A percentile compares a stretch with the other conserved stretches of the same genome.
Evolutionary conservation across 1,140 invertebrate species (phyloP).

Genomic region (Drosophila nigrodunni): DNA sequence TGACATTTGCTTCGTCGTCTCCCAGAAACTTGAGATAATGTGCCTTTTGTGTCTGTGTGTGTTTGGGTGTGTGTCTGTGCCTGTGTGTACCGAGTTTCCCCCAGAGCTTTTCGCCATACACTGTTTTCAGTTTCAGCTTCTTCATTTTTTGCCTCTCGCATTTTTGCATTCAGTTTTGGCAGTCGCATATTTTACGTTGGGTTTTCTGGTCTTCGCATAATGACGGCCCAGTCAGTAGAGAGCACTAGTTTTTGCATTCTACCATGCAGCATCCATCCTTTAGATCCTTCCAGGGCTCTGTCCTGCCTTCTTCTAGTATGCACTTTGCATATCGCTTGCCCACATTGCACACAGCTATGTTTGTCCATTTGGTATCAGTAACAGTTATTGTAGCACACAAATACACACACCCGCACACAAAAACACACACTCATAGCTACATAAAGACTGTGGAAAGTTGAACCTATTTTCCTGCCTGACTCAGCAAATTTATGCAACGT

Average conservation of each 20-base stretch:
- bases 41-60: constrained; percentile 45
- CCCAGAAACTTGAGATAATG: constrained; percentile 67
- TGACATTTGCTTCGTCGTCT: constrained; percentile 69
- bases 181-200: constrained; percentile 56
- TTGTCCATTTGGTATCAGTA: constrained; percentile 24
- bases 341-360: constrained; percentile 53
- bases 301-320: constrained; percentile 51
- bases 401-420: background rate
- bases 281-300: constrained; percentile 15
- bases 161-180: constrained; percentile 32
- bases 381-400: background rate
- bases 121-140: constrained; percentile 13
- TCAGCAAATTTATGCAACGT: constrained; percentile 49
- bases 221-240: constrained; percentile 51
- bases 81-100: background rate
- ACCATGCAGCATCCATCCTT: background rate
- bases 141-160: constrained; percentile 16
- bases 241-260: constrained; percentile 47
- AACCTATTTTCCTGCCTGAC: background rate
- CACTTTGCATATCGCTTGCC: constrained; percentile 64
- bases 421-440: background rate
- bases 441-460: background rate
- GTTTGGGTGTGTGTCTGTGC: constrained; percentile 2
- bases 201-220: constrained; percentile 59
- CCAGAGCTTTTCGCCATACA: background rate